Evolutionary conservation across 2,113 vertebrate species (phyloP), one percentile per base, ranked within the genome.

Genomic region (Xenopus borealis): DNA sequence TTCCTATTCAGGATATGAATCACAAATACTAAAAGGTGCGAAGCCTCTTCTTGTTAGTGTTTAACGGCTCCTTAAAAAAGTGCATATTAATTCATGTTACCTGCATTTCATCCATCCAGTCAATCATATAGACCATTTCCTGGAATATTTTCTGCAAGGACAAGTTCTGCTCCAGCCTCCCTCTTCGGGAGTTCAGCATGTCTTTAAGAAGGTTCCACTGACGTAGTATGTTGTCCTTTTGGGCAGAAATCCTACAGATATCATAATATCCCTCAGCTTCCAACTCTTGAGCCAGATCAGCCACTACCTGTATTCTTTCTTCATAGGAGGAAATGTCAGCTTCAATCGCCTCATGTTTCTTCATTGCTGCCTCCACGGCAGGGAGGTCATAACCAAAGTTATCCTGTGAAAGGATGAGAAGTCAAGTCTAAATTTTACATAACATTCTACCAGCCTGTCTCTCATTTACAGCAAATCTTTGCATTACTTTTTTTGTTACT

Each of bases 81-180:
- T 50, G 14, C 47, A 50, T 12, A n/a, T 55, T 1, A 0, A 0
- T 19, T 27, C 4, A n/a, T 14, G 3, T 70, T 17, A 96, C 96
- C 94, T 98, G 96, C 84, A 94, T 95, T 79, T 96, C 96, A 82
- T 98, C 97, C 97, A 98, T 98, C 97, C 97, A 98, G 85, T 97
- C 95, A 0, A 98, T 98, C 97, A 98, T 98, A 86, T 98, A 95
- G 72, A 98, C 97, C 97, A 98, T 98, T 80, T 98, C 97, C 84
- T 98, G 97, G 80, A 98, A 98, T 79, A 95, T 92, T 78, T 93
- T 97, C 89, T 98, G 97, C 53, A 98, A 85, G 0, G 94, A 91
- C 79, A 98, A 78, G 80, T 97, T 97, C 89, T 96, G 94, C 87
- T 98, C 94, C 0, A 98, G 91, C 10, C 97, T 92, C 0, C 83